Conservation (phyloP, 2,888 invertebrate species). For the Drosophila planitibia region DNA sequence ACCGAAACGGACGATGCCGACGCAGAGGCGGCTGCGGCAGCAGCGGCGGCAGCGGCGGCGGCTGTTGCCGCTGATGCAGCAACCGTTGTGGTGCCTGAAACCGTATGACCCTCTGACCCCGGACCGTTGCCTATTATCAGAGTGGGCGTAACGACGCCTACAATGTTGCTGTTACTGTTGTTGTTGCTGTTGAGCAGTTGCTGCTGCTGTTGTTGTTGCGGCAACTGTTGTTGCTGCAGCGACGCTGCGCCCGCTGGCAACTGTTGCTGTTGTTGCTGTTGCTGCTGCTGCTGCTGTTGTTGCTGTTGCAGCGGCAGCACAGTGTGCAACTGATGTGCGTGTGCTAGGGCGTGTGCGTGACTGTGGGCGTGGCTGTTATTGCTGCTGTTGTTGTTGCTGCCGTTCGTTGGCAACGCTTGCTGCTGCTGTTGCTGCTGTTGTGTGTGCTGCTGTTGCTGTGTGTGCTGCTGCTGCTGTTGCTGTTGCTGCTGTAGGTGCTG, state of each 20-base stretch:
- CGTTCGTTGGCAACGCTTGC: constrained; percentile 7
- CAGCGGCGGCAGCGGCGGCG: constrained; percentile 54
- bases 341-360: constrained; percentile 63
- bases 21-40: constrained; percentile 45
- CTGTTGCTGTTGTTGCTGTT: constrained; percentile 53
- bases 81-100: constrained; percentile 67
- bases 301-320: constrained; percentile 49
- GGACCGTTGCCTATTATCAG: constrained; percentile 84
- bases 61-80: constrained; percentile 52
- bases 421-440: constrained; percentile 48
- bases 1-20: constrained; percentile 57
- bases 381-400: constrained; percentile 21
- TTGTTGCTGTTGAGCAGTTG: constrained; percentile 55
- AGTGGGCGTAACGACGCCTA: constrained; percentile 66
- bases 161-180: constrained; percentile 67
- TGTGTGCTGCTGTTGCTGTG: constrained; percentile 44
- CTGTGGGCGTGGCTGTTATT: constrained; percentile 59
- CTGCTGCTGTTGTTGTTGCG: constrained; percentile 49
- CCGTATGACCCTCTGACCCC: constrained; percentile 71
- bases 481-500: constrained; percentile 43
- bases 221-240: constrained; percentile 56
- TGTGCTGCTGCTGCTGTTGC: constrained; percentile 30
- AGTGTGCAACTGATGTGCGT: constrained; percentile 65
- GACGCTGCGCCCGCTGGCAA: constrained; percentile 38
- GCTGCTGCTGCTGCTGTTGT: constrained; percentile 55